A percentile compares a stretch with the other conserved stretches of the same genome.
Conservation (phyloP, 2,888 invertebrate species). For the Drosophila infuscata region DNA sequence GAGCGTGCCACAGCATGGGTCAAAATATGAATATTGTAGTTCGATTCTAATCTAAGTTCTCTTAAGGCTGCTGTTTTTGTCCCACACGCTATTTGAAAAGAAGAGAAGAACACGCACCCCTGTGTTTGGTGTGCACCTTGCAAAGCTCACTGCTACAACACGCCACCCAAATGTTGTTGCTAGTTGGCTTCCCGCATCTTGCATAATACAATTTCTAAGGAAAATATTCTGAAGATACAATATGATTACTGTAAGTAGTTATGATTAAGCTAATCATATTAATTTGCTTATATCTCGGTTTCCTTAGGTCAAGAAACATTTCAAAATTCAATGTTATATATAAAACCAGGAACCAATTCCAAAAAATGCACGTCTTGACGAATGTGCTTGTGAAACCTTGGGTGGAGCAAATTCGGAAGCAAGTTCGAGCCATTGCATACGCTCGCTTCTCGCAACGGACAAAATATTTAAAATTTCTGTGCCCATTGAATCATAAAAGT, state of each 20-base stretch:
- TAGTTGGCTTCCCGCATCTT: neutral
- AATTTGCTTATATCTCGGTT: constrained; percentile 21
- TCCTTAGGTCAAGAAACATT: constrained; percentile 19
- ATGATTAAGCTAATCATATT: neutral
- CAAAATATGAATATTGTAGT: neutral
- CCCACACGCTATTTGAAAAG: constrained; percentile 50
- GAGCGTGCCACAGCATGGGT: neutral
- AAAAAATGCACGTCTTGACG: neutral
- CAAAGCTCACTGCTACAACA: constrained; percentile 73
- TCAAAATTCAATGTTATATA: constrained; percentile 25
- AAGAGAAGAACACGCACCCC: constrained; percentile 51
- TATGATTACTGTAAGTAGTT: constrained; percentile 5
- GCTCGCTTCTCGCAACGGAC: too few species aligned
- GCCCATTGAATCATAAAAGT: too few species aligned
- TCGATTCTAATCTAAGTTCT: neutral
- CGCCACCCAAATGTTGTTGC: constrained; percentile 17
- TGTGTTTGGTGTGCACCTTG: constrained; percentile 3
- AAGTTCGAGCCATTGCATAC: too few species aligned
- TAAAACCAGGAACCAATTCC: neutral
- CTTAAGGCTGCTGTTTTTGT: constrained; percentile 1
- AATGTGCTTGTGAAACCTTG: neutral
- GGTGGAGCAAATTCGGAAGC: constrained; percentile 9
- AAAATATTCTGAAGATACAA: neutral
- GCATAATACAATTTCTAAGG: neutral
- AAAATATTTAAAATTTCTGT: too few species aligned